Evolutionary conservation across 2,888 invertebrate species (phyloP), one percentile per base, ranked within the genome.

Genomic region (Helicoverpa assulta): DNA sequence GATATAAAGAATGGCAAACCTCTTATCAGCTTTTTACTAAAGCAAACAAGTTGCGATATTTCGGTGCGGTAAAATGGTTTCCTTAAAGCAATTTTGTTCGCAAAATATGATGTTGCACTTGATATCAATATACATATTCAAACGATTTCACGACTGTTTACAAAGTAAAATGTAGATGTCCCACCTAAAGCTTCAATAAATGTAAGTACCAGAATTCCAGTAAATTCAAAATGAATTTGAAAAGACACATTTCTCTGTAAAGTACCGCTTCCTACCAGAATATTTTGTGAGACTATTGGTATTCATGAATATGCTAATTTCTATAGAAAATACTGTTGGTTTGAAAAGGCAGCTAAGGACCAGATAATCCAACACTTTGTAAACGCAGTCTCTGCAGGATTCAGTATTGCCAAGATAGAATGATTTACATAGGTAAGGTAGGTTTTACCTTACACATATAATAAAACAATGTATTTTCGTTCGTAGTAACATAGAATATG

Each of bases 1-100:
- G 78, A 83, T 67, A 83, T 69, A 80, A 33, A 82, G 80, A 86
- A 86, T 81, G 71, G 81, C 82, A 84, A 85, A 81, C 61, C 52
- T 72, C 84, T 88, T 88, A 88, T 89, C 88, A 87, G 83, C 60
- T 76, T 84, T 84, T 86, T 74, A 84, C 82, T 70, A 78, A 79
- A 80, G 74, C 78, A 88, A 87, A 86, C 83, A 86, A 81, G 83
- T 68, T 78, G 80, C 62, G 67, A 82, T 79, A 84, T 84, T 80
- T 80, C 60, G 21, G 37, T 19, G 70, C 70, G 85, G 86, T 85
- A 85, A 83, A 68, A 75, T 71, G 67, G 63, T 53, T 60, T 54
- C 63, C 33, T 18, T 51, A 51, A 53, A 55, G 61, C 52, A 72
- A 72, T 69, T 56, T 53, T 60, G 53, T 37, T 72, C 70, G 70